Evolutionary conservation across 2,888 invertebrate species (phyloP).

Genomic region (Nomada ferruginata): DNA sequence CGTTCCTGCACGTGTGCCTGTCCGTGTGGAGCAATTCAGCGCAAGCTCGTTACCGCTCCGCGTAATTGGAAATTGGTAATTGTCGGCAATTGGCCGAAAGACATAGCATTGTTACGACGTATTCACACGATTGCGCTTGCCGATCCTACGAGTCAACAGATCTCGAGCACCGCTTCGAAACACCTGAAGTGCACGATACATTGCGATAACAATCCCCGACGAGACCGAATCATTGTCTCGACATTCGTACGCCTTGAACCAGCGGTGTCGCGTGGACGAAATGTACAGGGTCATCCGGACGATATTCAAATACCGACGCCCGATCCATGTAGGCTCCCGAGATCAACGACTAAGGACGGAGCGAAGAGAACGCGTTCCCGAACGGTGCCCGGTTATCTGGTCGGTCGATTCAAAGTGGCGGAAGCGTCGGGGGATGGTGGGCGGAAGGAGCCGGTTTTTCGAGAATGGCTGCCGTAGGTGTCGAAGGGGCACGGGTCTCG

Average conservation of each 20-base stretch:
- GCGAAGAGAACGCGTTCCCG: neutral
- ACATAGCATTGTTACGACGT: conserved; percentile 34
- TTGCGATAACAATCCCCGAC: neutral
- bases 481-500: conserved; percentile 79
- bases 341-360: conserved; percentile 25
- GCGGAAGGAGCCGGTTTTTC: conserved; percentile 75
- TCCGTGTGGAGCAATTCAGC: conserved; percentile 46
- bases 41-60: conserved; percentile 55
- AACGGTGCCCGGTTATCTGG: conserved; percentile 59
- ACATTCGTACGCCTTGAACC: no score
- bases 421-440: conserved; percentile 53
- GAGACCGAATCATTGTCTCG: neutral
- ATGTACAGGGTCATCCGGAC: neutral
- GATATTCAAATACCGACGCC: neutral
- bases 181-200: neutral
- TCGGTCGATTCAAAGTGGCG: conserved; percentile 68
- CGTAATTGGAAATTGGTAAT: conserved; percentile 65
- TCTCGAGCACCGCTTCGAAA: neutral
- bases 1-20: conserved; percentile 50
- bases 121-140: conserved; percentile 26
- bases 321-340: neutral
- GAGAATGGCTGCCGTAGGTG: conserved; percentile 80
- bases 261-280: neutral
- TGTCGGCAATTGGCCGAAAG: conserved; percentile 50
- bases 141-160: neutral